A percentile compares a stretch with the other conserved stretches of the same genome.
These are phyloP conservation scores for Wasmannia auropunctata DNA, from an alignment of 1,140 invertebrate genomes.

Conservation along the genomic window DNA sequence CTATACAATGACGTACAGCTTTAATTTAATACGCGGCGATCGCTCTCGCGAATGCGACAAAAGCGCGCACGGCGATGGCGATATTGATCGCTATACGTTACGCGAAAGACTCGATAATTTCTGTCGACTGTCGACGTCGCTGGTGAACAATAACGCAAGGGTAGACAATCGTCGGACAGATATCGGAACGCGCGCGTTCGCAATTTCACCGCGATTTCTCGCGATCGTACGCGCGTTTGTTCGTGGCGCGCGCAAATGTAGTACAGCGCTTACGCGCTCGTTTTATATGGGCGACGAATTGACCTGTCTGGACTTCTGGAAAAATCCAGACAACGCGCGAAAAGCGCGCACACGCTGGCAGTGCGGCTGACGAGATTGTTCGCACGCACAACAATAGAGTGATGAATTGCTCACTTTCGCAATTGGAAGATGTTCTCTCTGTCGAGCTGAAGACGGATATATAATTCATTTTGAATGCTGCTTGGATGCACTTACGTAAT, in stretches of 20 bases:
- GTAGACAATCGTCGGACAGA: conserved; percentile 42
- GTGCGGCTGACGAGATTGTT: conserved; percentile 39
- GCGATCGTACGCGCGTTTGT: conserved; percentile 28
- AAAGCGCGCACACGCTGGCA: neutral
- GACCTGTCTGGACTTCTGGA: conserved; percentile 38
- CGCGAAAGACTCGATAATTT: conserved; percentile 40
- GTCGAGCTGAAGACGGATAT: neutral
- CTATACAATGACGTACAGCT: neutral
- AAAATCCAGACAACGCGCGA: conserved; percentile 38
- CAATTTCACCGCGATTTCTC: conserved; percentile 28
- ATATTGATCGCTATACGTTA: conserved; percentile 41
- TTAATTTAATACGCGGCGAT: conserved; percentile 20
- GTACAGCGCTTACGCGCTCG: neutral
- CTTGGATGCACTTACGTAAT: neutral
- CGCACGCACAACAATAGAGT: conserved; percentile 50
- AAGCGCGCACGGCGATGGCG: conserved; percentile 2
- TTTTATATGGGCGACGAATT: conserved; percentile 40
- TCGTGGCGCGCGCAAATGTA: neutral
- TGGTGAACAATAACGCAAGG: conserved; percentile 40
- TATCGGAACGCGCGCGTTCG: conserved; percentile 12
- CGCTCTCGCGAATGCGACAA: neutral
- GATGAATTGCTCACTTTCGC: conserved; percentile 47
- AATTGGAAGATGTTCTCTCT: conserved; percentile 23
- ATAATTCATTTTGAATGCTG: conserved; percentile 2
- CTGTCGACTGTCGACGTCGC: neutral